Conservation (phyloP, 2,888 invertebrate species). For the Sialis lutaria region DNA sequence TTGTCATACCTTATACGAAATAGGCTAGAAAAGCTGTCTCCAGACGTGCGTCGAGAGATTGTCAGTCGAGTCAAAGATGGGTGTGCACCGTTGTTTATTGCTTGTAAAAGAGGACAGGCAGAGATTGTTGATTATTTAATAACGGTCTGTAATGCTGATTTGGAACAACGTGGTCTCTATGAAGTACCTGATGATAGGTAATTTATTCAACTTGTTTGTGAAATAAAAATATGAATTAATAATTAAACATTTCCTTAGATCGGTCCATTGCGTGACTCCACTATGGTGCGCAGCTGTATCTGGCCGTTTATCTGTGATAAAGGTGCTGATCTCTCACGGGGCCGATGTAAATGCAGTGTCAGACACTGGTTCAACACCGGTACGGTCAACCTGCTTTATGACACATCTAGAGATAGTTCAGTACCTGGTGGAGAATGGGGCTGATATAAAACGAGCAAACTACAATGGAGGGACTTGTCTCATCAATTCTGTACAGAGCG, state of each 20-base stretch:
- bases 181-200: constrained; percentile 67
- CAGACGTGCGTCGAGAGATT: constrained; percentile 44
- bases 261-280: constrained; percentile 69
- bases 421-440: constrained; percentile 58
- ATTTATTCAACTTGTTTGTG: too few relatives aligned
- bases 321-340: constrained; percentile 58
- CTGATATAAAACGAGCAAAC: constrained; percentile 70
- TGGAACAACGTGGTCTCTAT: constrained; percentile 73
- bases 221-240: not conserved
- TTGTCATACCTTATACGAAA: constrained; percentile 34
- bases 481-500: constrained; percentile 83
- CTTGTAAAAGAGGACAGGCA: constrained; percentile 60
- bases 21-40: constrained; percentile 37
- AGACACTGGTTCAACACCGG: constrained; percentile 77
- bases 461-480: constrained; percentile 86
- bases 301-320: constrained; percentile 59
- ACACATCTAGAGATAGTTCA: constrained; percentile 67
- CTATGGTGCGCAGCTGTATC: constrained; percentile 87
- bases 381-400: constrained; percentile 87
- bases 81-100: constrained; percentile 67
- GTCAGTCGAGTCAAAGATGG: constrained; percentile 53
- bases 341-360: constrained; percentile 76
- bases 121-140: constrained; percentile 77
- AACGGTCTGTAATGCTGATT: constrained; percentile 61
- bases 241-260: constrained; percentile 20